These are phyloP conservation scores for Pedetes capensis DNA, from an alignment of 2,113 vertebrate species.

Conservation along the genomic window DNA sequence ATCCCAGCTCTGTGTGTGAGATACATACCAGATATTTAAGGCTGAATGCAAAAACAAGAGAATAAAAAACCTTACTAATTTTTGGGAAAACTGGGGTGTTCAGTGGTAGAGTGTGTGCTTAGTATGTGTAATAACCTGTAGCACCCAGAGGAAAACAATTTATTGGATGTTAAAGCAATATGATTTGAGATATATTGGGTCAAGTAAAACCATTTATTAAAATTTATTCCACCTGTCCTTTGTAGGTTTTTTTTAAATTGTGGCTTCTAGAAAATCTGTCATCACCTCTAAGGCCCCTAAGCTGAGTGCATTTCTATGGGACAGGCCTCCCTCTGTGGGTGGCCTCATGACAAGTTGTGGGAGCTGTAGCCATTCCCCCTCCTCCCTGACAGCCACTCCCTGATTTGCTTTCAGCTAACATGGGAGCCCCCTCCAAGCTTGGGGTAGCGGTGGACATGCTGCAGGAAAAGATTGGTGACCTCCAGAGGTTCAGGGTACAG, in stretches of 20 bases:
- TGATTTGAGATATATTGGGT: not conserved
- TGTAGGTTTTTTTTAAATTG: not conserved
- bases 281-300: not conserved
- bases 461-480: not conserved
- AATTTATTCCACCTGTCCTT: not conserved
- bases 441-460: not conserved
- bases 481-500: conserved; percentile 61
- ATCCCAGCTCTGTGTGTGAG: no score
- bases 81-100: no score
- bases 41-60: not conserved
- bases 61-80: not conserved
- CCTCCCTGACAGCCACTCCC: not conserved
- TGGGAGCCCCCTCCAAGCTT: not conserved
- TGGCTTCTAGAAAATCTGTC: not conserved
- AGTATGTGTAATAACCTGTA: no score
- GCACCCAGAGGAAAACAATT: no score
- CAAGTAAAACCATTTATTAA: not conserved
- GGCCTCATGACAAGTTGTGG: no score
- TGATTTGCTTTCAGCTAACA: conserved; percentile 55
- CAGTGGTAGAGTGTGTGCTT: no score
- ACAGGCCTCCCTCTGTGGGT: no score
- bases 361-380: not conserved
- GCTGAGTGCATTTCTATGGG: not conserved
- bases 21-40: not conserved
- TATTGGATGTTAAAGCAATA: not conserved